phyloP scores from a whole-genome alignment of 1,140 invertebrate genomes.

The Asbolus verrucosus region DNA sequence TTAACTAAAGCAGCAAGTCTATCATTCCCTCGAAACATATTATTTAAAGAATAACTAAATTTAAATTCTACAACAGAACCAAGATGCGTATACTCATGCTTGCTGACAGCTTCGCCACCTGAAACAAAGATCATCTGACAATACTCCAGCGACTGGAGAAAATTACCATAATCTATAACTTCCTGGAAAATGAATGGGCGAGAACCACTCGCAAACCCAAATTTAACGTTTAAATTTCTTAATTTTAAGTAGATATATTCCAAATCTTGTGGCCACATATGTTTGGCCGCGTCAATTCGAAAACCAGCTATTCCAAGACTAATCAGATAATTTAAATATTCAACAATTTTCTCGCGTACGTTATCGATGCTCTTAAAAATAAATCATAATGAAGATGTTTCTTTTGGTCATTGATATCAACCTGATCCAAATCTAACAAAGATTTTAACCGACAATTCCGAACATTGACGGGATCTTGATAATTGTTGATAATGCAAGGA shows the following conservation, averaged over 20 bases:
- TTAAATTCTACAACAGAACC: slow-evolving; percentile 83
- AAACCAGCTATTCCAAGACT: slow-evolving; percentile 85
- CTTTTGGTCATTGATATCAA: background rate
- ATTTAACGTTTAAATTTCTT: slow-evolving; percentile 71
- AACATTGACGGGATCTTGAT: slow-evolving; percentile 68
- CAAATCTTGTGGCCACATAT: slow-evolving; percentile 83
- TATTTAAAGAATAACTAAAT: slow-evolving; percentile 70
- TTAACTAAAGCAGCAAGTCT: slow-evolving; percentile 60
- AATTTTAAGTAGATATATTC: slow-evolving; percentile 63
- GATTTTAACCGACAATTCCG: slow-evolving; percentile 81
- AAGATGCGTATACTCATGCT: slow-evolving; percentile 73
- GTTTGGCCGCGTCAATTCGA: slow-evolving; percentile 76
- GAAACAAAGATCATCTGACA: slow-evolving; percentile 19
- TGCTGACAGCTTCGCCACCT: background rate
- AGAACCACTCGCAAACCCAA: slow-evolving; percentile 78
- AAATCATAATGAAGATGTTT: background rate
- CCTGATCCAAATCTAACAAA: slow-evolving; percentile 80
- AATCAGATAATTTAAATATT: slow-evolving; percentile 78
- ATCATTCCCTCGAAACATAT: slow-evolving; percentile 68
- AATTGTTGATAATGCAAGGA: slow-evolving; percentile 67
- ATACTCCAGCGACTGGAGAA: background rate
- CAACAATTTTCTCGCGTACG: slow-evolving; percentile 75
- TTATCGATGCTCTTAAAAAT: slow-evolving; percentile 67
- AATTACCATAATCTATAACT: slow-evolving; percentile 78
- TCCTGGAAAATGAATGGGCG: slow-evolving; percentile 81